A percentile compares a stretch with the other conserved stretches of the same genome.
Conservation (phyloP, 2,797 vertebrate species). For the Mareca penelope region DNA sequence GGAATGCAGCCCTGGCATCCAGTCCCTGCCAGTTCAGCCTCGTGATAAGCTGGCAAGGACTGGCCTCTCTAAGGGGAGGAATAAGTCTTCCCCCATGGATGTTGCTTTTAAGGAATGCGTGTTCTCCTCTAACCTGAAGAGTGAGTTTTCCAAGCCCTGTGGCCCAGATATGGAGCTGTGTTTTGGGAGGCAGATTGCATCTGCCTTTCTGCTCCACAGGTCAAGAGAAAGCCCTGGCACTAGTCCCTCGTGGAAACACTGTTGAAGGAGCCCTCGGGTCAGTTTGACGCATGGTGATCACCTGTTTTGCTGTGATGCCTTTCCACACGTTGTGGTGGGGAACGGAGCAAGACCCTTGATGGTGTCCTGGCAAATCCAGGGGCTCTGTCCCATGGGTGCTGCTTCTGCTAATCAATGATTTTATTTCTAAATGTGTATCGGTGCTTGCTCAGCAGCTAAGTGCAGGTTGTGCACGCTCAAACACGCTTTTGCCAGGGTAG, state of each 20-base stretch:
- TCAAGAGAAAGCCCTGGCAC: constrained; percentile 31
- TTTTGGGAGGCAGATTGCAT: constrained; percentile 51
- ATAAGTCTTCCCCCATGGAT: constrained; percentile 49
- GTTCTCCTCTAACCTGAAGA: constrained; percentile 45
- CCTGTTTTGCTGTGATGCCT: background rate
- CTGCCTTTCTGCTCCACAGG: constrained; percentile 44
- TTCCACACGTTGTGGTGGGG: background rate
- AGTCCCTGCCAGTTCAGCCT: constrained; percentile 50
- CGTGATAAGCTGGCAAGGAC: constrained; percentile 59
- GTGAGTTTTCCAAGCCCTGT: constrained; percentile 47
- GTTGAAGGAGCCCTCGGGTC: background rate
- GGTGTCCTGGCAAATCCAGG: background rate
- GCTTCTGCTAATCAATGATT: background rate
- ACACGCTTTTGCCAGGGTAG: background rate
- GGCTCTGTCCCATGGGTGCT: background rate
- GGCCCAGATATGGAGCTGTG: background rate
- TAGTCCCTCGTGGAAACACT: background rate
- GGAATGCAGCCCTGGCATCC: constrained; percentile 27
- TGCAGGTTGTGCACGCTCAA: background rate
- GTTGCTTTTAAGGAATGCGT: constrained; percentile 54
- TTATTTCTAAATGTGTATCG: background rate
- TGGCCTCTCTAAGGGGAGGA: constrained; percentile 21
- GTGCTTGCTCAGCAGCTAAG: background rate
- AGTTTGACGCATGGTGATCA: background rate
- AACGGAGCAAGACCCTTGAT: background rate